Base-by-base conservation (phyloP, 2,888 invertebrate genomes). In the Galeopsomyia nigrocyanea region DNA sequence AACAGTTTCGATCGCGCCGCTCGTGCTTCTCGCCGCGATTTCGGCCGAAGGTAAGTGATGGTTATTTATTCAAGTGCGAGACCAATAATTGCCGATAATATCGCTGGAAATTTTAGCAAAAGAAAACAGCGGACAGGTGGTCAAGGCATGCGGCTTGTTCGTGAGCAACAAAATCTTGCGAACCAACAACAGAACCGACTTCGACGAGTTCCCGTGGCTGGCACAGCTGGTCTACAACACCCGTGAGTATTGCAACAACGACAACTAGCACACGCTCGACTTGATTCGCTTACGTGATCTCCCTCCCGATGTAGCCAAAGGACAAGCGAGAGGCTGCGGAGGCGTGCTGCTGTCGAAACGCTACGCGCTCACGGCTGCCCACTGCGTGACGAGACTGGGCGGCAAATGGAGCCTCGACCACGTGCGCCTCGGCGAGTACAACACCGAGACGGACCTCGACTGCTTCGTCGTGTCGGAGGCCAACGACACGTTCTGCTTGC, bases 351-450 rank as follows among this genome's bases (percentile, higher is more conserved):
- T 75, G 3, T 63, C 68, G 5, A 13, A 0, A 0, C 72, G 67
- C 1, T 60, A 75, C 70, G 67, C 69, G 55, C 64, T 75, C 3
- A 75, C 75, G 19, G 73, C 75, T 3, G 73, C 47, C 3, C 73
- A 70, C 19, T 75, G 75, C 67, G 68, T 71, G 0, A 46, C 67
- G 0, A 61, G 74, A 68, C 70, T 78, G 60, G 75, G 76, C 67
- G 69, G 71, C 68, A 71, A 75, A 69, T 77, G 80, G 78, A 75
- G 71, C 16, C 68, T 68, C 56, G 55, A 7, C 6, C 51, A 49
- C 46, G 74, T 71, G 0, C 50, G 69, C 3, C 55, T 73, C 5
- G 74, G 76, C 14, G 76, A 74, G 53, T 65, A 70, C 71, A 65
- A 62, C 67, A 60, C 60, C 21, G 7, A n/a, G 6, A 68, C 70